Evolutionary conservation across 1,140 invertebrate genomes (phyloP), one percentile per base, ranked within the genome.

Genomic region (Holotrichia oblita): DNA sequence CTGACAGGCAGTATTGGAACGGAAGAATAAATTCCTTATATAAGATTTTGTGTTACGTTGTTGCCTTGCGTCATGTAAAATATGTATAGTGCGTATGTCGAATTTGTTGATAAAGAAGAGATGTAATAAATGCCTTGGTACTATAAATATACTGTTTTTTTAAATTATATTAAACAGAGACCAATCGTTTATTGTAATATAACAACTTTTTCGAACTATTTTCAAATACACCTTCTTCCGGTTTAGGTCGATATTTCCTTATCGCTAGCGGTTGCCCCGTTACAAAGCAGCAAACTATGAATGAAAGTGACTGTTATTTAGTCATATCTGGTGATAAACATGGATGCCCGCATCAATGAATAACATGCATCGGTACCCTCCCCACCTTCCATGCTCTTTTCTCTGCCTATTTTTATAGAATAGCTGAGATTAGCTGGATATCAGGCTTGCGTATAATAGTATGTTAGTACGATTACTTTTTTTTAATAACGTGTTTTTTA

Each of bases 261-360:
- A 69, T 69, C 61, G 12, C 22, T 6, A 27, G 22, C 61, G 22
- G 27, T 69, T 34, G 7, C 10, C 27, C 22, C 27, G 22, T 34
- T 17, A 69, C 27, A 27, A 34, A 69, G 61, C 61, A 12, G 22
- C 14, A 22, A 34, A 7, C 61, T 34, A 69, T 69, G 61, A 69
- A 27, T 69, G 61, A 69, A 27, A 69, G 61, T 69, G 61, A 69
- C 27, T 7, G 61, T 69, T 22, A 22, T 69, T 22, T 69, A 69
- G 61, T 69, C 61, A 14, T 34, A 69, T 69, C 61, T 69, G 24
- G 27, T 27, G 61, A 69, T 69, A 69, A 69, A 69, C 27, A 69
- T 69, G 22, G 27, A 20, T 34, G 27, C 27, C 20, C 22, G 61
- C 61, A 22, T 69, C 61, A 69, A 27, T 64, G 59, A 64, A 64